These are phyloP conservation scores for Chrysopa pallens DNA, from an alignment of 1,140 invertebrate species.

Conservation along the genomic window DNA sequence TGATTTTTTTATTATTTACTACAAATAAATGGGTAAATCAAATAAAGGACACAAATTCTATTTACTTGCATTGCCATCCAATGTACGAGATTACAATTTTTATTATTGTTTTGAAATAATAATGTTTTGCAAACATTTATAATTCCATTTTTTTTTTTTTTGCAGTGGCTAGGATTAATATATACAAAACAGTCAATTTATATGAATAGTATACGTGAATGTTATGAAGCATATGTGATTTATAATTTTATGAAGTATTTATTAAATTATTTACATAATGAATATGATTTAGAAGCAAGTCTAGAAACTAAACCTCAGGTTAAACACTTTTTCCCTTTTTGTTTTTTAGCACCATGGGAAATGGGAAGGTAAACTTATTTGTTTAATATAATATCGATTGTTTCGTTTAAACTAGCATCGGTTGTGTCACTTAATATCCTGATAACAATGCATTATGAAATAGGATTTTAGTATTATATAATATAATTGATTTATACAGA, in stretches of 20 bases:
- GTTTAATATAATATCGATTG: neutral
- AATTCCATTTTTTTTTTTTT: constrained; percentile 12
- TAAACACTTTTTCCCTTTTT: constrained; percentile 68
- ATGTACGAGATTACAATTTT: no score
- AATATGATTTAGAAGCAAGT: constrained; percentile 60
- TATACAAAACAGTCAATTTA: constrained; percentile 78
- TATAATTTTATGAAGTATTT: constrained; percentile 96
- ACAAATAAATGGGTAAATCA: no score
- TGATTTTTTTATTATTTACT: no score
- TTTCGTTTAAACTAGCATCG: neutral
- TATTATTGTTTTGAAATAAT: no score
- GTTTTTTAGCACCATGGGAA: constrained; percentile 68
- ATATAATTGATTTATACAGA: no score
- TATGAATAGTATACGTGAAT: constrained; percentile 80
- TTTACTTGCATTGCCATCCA: no score
- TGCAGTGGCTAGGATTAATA: constrained; percentile 65
- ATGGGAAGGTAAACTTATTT: constrained; percentile 50
- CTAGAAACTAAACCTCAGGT: constrained; percentile 73
- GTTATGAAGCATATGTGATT: constrained; percentile 93
- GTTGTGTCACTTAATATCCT: neutral
- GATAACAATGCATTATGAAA: neutral
- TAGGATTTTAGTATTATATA: no score
- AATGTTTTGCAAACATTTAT: no score
- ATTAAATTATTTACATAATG: constrained; percentile 73
- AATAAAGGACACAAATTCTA: no score